Evolutionary conservation across 2,797 vertebrate genomes (phyloP).

Genomic region (Myotis pilosus): DNA sequence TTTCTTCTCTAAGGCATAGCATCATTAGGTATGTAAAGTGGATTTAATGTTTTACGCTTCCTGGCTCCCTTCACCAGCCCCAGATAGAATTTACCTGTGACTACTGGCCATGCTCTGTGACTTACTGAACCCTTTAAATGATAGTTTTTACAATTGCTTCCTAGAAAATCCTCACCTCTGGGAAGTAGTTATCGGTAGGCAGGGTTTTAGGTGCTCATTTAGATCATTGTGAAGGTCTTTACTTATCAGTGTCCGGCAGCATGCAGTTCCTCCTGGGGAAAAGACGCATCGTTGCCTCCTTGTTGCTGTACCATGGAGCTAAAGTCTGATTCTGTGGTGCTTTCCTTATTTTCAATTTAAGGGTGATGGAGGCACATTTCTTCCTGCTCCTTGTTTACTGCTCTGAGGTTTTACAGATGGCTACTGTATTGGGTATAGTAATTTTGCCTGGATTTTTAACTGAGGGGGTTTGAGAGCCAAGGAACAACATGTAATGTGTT

Average conservation of each 20-base stretch:
- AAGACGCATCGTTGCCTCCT: background rate
- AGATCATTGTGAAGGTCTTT: background rate
- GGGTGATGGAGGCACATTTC: constrained; percentile 17
- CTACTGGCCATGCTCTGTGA: background rate
- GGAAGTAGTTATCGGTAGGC: background rate
- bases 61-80: background rate
- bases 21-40: background rate
- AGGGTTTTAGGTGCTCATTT: background rate
- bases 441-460: constrained; percentile 64
- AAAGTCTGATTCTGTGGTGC: background rate
- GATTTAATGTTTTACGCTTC: constrained; percentile 14
- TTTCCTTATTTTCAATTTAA: constrained; percentile 51
- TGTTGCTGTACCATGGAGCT: background rate
- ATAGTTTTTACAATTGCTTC: constrained; percentile 67
- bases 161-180: background rate
- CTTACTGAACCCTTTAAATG: constrained; percentile 21
- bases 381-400: constrained; percentile 48
- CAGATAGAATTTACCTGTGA: background rate
- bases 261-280: background rate
- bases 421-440: constrained; percentile 38
- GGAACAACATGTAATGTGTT: constrained; percentile 56
- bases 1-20: constrained; percentile 58
- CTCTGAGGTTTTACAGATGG: constrained; percentile 55
- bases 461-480: constrained; percentile 23
- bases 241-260: background rate